Conservation (phyloP, 2,888 invertebrate species). For the Stramonita haemastoma region DNA sequence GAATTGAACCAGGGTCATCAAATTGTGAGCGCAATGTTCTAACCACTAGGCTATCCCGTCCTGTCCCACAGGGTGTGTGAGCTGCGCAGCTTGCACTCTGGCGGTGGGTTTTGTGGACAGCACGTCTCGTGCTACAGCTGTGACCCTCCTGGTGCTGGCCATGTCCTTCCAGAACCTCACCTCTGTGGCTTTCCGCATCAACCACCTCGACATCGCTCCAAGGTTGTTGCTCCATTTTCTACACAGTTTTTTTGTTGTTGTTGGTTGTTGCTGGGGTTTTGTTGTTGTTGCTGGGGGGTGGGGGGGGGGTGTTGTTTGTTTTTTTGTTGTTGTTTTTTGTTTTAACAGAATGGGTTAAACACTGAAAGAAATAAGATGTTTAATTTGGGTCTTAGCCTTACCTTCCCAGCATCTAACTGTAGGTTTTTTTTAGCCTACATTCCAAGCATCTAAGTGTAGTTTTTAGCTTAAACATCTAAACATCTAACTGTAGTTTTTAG, state of each 20-base stretch:
- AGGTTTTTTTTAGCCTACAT: no score
- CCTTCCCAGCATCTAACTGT: no score
- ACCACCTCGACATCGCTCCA: conserved; percentile 73
- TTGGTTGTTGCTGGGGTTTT: neutral
- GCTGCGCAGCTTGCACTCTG: conserved; percentile 56
- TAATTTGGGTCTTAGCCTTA: no score
- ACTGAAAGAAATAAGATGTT: no score
- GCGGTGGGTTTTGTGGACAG: conserved; percentile 54
- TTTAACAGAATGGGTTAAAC: no score
- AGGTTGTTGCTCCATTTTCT: conserved; percentile 47
- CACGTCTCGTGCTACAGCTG: conserved; percentile 29
- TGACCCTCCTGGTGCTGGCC: conserved; percentile 56
- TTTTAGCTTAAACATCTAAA: no score
- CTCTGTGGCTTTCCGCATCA: conserved; percentile 66
- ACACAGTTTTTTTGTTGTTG: neutral
- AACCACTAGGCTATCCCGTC: no score
- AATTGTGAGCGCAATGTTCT: no score
- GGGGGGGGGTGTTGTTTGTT: neutral
- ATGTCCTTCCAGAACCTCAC: conserved; percentile 56
- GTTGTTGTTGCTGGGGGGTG: neutral
- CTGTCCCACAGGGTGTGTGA: conserved; percentile 54
- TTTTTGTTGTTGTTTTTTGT: no score
- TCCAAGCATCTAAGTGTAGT: no score
- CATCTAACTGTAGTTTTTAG: no score
- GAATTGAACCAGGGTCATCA: no score